These are phyloP conservation scores for Vulpes ferrilata DNA, from an alignment of 2,113 vertebrate species.

Conservation along the genomic window DNA sequence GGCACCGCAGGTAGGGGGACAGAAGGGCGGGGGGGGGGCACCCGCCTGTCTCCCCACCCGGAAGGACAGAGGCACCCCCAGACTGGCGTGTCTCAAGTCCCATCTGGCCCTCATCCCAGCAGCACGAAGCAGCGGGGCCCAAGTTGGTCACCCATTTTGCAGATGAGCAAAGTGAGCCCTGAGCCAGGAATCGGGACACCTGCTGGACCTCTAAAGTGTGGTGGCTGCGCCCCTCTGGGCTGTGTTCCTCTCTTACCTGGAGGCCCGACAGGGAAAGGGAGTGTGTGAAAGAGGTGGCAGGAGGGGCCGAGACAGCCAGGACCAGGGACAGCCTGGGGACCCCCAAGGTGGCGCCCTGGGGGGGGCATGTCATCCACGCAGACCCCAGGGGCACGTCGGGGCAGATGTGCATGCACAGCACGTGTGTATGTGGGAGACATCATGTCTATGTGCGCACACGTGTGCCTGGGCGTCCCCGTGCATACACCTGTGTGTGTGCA, in stretches of 20 bases:
- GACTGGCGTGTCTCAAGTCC: neutral
- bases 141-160: neutral
- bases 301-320: neutral
- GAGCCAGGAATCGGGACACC: neutral
- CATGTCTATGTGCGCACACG: neutral
- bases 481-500: neutral
- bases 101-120: neutral
- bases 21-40: fast-evolving
- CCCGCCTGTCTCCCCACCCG: neutral
- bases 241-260: neutral
- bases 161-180: neutral
- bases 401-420: neutral
- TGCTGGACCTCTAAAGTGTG: neutral
- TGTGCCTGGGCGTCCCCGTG: fast-evolving
- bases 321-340: neutral
- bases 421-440: fast-evolving
- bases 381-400: neutral
- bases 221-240: neutral
- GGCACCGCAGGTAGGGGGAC: conserved; percentile 93
- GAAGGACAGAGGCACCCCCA: neutral
- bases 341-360: fast-evolving
- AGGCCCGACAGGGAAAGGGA: neutral
- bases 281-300: neutral
- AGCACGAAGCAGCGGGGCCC: neutral
- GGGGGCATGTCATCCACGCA: neutral